Base-by-base conservation (phyloP, 2,113 vertebrate genomes). In the Mus pahari region DNA sequence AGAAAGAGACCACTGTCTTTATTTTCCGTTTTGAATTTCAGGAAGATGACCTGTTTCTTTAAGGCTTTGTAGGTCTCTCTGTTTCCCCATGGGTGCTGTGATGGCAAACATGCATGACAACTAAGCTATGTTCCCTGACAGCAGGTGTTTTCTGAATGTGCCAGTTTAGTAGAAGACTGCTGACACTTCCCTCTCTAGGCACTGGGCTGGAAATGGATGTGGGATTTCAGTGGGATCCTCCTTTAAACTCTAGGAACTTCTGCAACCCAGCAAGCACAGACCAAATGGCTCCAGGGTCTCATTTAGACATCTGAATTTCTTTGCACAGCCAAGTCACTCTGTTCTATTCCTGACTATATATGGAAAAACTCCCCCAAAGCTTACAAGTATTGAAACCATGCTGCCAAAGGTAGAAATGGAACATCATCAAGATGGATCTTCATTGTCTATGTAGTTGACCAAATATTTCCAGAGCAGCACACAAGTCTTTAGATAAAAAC, bases 371-470 rank as follows among this genome's bases (percentile, higher is more conserved):
- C 26, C 3, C 7, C 11, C 48, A 78, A 31, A 17, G 45, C 3
- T 12, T 1, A 14, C 14, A 16, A 31, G 17, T 45, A 50, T 50
- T 0, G 0, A 31, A 50, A 50, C 6, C 13, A 8, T 20, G 48
- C 17, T 79, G 8, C 9, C 48, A 19, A 5, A 36, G 16, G 28
- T 19, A 33, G 16, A 78, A 79, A 20, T 79, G 0, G 0, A 36
- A 79, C 9, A 33, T 53, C 48, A 9, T 36, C 48, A 53, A 79
- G 31, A 8, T 53, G 31, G 17, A 45, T 53, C 77, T 53, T 53
- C 48, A 33, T 36, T 78, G 28, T 36, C 31, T 79, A 36, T 20
- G 28, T 53, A 1, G 1, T 45, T 79, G 48, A 79, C 8, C 4
- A 53, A 79, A 79, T 36, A 36, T 79, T 31, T 53, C 48, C 16